Conservation (phyloP, 2,797 vertebrate genomes). For the Arctocebus calabarensis region DNA sequence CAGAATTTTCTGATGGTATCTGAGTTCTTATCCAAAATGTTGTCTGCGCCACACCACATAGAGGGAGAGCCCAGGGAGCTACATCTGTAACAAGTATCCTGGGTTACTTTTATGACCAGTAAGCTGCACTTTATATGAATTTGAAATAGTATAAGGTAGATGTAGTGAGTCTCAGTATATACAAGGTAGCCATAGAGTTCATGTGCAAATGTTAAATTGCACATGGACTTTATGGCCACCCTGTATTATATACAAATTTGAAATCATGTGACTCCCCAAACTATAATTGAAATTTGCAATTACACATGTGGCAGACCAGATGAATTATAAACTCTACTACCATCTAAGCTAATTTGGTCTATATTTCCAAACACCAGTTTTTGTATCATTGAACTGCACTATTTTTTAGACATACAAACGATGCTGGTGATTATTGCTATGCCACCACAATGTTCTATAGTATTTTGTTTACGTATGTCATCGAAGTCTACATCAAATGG, state of each 20-base stretch:
- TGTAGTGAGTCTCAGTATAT: neutral
- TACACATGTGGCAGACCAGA: neutral
- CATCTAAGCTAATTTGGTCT: constrained; percentile 15
- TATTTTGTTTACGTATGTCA: neutral
- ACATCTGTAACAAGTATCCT: neutral
- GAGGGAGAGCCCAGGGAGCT: neutral
- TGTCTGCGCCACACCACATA: neutral
- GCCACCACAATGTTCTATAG: neutral
- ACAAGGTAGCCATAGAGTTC: neutral
- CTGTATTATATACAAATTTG: neutral
- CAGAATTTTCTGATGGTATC: neutral
- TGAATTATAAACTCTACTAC: constrained; percentile 9
- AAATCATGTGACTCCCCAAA: neutral
- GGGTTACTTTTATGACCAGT: neutral
- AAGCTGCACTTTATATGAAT: neutral
- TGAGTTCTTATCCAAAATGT: neutral
- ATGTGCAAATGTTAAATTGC: no score
- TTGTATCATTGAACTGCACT: neutral
- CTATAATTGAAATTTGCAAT: constrained; percentile 14
- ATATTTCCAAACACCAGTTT: constrained; percentile 34
- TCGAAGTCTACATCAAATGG: neutral
- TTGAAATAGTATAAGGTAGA: constrained; percentile 3
- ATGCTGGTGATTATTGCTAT: neutral
- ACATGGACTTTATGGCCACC: no score
- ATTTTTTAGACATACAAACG: constrained; percentile 6